Evolutionary conservation across 1,140 invertebrate genomes (phyloP), one percentile per base, ranked within the genome.

Genomic region (Aethina tumida): DNA sequence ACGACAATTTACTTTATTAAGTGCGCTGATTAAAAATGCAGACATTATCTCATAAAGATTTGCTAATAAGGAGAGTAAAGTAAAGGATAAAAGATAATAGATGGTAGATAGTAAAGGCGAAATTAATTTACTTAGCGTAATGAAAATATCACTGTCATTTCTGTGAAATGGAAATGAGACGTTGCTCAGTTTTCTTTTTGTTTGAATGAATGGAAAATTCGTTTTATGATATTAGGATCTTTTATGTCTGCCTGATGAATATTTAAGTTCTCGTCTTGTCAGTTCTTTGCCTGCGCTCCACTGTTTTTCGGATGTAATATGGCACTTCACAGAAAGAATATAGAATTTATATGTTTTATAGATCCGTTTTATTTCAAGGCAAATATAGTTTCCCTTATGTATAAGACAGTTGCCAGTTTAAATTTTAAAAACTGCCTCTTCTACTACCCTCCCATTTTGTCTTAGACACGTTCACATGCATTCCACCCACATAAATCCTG

Each of bases 141-240:
- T 5, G 13, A 25, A 24, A 15, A 25, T 21, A 26, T 21, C 34
- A 8, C 25, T 22, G 34, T 31, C 37, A 38, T 43, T 37, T 24
- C 33, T 24, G 24, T 33, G 39, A 45, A 39, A 45, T 45, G 43
- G 38, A 41, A 45, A 45, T 41, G 31, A 39, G 35, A 45, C 41
- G 43, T 45, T 31, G 41, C 39, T 47, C 41, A 43, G 22, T 24
- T 24, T 24, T 24, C 12, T 41, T 43, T 43, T 32, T 36, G 35
- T 49, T 49, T 41, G 29, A 53, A 48, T 41, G 49, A 55, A 57
- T 52, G 56, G 48, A 59, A 59, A 59, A 57, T 55, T 56, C 54
- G 53, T 57, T 59, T 59, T 59, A 57, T 45, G 43, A 53, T 55
- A 59, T 59, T 57, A 59, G 41, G 49, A 52, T 55, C 56, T 59